Conservation (phyloP, 2,113 vertebrate species). For the Asarcornis scutulata region DNA sequence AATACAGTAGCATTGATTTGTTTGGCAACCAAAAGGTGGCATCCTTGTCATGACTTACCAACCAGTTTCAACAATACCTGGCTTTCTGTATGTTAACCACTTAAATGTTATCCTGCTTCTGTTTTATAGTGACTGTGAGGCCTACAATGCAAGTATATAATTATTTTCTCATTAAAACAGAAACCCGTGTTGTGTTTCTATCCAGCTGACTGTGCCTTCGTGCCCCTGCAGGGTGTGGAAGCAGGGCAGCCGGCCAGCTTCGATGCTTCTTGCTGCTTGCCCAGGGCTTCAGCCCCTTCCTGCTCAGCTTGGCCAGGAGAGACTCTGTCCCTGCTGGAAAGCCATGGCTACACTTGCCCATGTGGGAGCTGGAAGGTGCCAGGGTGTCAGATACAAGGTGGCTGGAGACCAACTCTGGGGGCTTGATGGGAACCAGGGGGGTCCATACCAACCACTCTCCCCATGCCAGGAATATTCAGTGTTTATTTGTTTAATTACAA, state of each 20-base stretch:
- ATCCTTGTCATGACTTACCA: slow-evolving; percentile 70
- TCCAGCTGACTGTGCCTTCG: neutral
- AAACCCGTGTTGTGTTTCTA: slow-evolving; percentile 77
- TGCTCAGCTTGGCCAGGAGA: rapidly evolving
- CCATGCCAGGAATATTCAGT: neutral
- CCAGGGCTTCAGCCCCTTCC: neutral
- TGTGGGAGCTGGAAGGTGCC: neutral
- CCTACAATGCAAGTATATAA: slow-evolving; percentile 89
- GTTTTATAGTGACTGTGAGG: slow-evolving; percentile 93
- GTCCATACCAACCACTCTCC: neutral
- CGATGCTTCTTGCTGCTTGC: neutral
- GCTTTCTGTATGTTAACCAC: slow-evolving; percentile 90
- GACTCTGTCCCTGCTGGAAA: rapidly evolving
- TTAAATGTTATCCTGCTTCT: slow-evolving; percentile 87
- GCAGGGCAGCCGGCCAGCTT: too few relatives aligned
- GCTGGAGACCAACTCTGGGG: neutral
- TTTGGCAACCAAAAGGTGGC: slow-evolving; percentile 55
- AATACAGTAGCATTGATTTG: slow-evolving; percentile 47
- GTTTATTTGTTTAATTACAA: neutral
- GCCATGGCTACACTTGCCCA: rapidly evolving
- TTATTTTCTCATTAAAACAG: slow-evolving; percentile 99
- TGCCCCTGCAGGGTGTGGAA: too few relatives aligned
- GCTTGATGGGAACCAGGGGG: neutral
- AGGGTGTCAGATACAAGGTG: rapidly evolving
- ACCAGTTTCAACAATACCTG: slow-evolving; percentile 66